Conservation (phyloP, 2,888 invertebrate species). For the Pemphredon lugubris region DNA sequence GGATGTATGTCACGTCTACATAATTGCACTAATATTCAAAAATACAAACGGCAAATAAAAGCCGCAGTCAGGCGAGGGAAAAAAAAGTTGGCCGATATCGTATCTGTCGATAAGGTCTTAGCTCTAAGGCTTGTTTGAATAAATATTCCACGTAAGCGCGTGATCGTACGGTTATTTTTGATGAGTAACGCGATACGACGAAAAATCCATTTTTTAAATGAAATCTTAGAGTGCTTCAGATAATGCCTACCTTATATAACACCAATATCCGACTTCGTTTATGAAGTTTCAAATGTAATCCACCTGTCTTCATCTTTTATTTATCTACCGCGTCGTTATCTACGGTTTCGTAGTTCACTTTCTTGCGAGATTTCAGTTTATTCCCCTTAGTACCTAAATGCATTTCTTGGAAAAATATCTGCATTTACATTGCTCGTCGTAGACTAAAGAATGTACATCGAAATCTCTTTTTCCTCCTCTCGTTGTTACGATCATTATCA, state of each 20-base stretch:
- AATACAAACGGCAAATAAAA: constrained; percentile 48
- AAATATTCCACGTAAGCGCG: constrained; percentile 67
- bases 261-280: background rate
- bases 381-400: too few species aligned
- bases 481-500: too few species aligned
- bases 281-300: too few species aligned
- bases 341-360: too few species aligned
- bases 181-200: constrained; percentile 50
- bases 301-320: too few species aligned
- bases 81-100: constrained; percentile 56
- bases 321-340: too few species aligned
- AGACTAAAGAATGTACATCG: too few species aligned
- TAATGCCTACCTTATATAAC: constrained; percentile 44
- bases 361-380: too few species aligned
- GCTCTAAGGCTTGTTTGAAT: constrained; percentile 62
- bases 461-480: too few species aligned
- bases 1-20: constrained; percentile 33
- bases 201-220: constrained; percentile 50
- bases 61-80: constrained; percentile 9
- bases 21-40: constrained; percentile 60
- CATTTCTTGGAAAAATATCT: too few species aligned
- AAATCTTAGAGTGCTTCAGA: constrained; percentile 48
- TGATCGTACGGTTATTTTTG: constrained; percentile 63
- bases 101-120: constrained; percentile 63
- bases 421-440: too few species aligned